A percentile compares a stretch with the other conserved stretches of the same genome.
These are phyloP conservation scores for Clitarchus hookeri DNA, from an alignment of 2,888 invertebrate genomes.

Conservation along the genomic window DNA sequence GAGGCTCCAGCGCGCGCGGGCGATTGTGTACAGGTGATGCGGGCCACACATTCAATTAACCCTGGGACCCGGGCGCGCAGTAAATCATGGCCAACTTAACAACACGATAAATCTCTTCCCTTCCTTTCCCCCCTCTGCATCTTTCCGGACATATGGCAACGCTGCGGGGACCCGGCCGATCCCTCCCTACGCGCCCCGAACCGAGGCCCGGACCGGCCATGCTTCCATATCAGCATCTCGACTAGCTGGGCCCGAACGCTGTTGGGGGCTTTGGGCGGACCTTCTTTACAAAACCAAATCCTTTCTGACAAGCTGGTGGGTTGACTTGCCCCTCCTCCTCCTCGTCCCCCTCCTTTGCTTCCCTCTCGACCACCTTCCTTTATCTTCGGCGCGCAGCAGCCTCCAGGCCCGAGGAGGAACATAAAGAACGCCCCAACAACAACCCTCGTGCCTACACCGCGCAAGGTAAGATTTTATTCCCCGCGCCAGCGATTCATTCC, in stretches of 20 bases:
- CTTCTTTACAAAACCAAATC: conserved; percentile 14
- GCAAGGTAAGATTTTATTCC: background rate
- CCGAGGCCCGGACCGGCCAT: background rate
- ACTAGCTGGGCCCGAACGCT: background rate
- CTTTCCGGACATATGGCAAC: conserved; percentile 3
- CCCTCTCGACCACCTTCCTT: background rate
- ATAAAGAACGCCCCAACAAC: background rate
- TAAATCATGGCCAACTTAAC: conserved; percentile 27
- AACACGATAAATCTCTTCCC: conserved; percentile 23
- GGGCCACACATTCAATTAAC: conserved; percentile 20
- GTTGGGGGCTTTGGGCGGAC: background rate
- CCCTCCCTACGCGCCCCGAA: background rate
- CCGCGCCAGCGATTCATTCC: background rate
- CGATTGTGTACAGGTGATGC: conserved; percentile 15
- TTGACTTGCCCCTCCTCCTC: background rate
- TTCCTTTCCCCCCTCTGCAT: background rate
- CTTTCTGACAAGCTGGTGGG: conserved; percentile 3
- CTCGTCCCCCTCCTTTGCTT: background rate
- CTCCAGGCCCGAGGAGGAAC: background rate
- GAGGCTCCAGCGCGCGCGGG: background rate
- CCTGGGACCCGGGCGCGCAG: conserved; percentile 18
- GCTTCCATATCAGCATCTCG: conserved; percentile 2
- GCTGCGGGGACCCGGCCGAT: background rate
- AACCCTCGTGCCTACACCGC: background rate
- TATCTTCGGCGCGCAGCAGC: background rate